Base-by-base conservation (phyloP, 2,888 invertebrate species). In the Coleophora flavipennella region DNA sequence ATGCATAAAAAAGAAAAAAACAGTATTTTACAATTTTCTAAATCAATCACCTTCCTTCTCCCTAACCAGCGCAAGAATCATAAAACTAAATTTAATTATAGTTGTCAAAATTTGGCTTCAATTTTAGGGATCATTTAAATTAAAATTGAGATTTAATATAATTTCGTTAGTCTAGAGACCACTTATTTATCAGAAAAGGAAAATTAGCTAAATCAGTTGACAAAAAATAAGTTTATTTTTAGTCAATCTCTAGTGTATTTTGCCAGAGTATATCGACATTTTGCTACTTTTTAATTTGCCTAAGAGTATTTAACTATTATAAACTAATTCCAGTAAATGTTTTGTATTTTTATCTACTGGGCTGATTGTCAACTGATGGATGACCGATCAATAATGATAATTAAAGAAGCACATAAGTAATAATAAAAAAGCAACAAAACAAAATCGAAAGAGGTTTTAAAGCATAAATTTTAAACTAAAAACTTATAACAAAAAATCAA, bases 21-120 rank as follows among this genome's bases (percentile, higher is more conserved):
- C 76, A 77, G 64, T 72, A 70, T 70, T 74, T 71, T 80, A 83
- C 80, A 83, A 79, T 80, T 83, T 71, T 57, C 80, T 80, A 79
- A 67, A 70, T 67, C 65, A 67, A 70, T 64, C 62, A 53, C 51
- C 62, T 61, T 62, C 56, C 63, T 59, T 61, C 61, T 48, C 39
- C 51, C 53, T 55, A 20, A 20, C 20, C 20, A 20, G 20, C 20
- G 20, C 20, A 20, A 20, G 20, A 4, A 20, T 6, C 20, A 20
- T 20, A 20, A 20, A 4, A 4, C 20, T 20, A 20, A 20, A 20
- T 4, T 20, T 20, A 20, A 20, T 20, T 20, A 20, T 20, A 20
- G 56, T 58, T 65, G 62, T 59, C 57, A 62, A 57, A 72, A 76
- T 80, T 80, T 81, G 80, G 79, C 69, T 67, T 78, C 71, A 66